Percentiles rank a stretch among this genome's conserved stretches.
Evolutionary conservation across 2,888 invertebrate genomes (phyloP).

Genomic region (Drosophila formosana): DNA sequence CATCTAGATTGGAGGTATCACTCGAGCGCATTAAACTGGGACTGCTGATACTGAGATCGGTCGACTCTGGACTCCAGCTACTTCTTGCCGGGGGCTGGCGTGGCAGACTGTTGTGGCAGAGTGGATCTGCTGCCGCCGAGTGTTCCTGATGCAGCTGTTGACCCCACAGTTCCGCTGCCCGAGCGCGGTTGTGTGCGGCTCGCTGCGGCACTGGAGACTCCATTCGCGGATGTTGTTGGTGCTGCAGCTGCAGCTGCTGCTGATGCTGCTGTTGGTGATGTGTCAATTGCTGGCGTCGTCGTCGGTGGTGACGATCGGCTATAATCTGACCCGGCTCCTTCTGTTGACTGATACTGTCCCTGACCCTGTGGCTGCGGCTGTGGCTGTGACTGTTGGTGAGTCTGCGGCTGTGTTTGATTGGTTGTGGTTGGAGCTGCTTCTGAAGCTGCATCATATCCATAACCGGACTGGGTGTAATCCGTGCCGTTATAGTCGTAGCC

Average conservation of each 20-base stretch:
- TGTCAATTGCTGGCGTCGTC: slow-evolving; percentile 53
- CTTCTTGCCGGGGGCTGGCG: slow-evolving; percentile 83
- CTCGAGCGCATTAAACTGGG: slow-evolving; percentile 84
- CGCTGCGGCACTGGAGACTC: slow-evolving; percentile 53
- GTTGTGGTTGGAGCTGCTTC: slow-evolving; percentile 49
- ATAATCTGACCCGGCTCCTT: slow-evolving; percentile 54
- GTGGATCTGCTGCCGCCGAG: slow-evolving; percentile 76
- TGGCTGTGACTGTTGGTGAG: slow-evolving; percentile 38
- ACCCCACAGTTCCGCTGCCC: slow-evolving; percentile 84
- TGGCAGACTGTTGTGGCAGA: slow-evolving; percentile 85
- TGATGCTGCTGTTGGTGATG: slow-evolving; percentile 48
- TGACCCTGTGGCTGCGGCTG: slow-evolving; percentile 44
- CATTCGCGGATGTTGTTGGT: slow-evolving; percentile 9
- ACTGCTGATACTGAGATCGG: slow-evolving; percentile 81
- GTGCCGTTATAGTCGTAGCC: slow-evolving; percentile 72
- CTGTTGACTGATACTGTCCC: slow-evolving; percentile 38
- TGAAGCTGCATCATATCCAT: slow-evolving; percentile 78
- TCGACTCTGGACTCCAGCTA: slow-evolving; percentile 73
- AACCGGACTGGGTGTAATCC: slow-evolving; percentile 76
- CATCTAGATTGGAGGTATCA: slow-evolving; percentile 69
- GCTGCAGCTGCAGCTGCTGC: slow-evolving; percentile 36
- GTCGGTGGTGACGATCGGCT: slow-evolving; percentile 62
- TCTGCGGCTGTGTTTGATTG: slow-evolving; percentile 51
- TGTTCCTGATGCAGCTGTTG: slow-evolving; percentile 77
- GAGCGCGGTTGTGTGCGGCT: slow-evolving; percentile 84